Conservation (phyloP, 23 tunicate species). For the Trididemnum clinides region DNA sequence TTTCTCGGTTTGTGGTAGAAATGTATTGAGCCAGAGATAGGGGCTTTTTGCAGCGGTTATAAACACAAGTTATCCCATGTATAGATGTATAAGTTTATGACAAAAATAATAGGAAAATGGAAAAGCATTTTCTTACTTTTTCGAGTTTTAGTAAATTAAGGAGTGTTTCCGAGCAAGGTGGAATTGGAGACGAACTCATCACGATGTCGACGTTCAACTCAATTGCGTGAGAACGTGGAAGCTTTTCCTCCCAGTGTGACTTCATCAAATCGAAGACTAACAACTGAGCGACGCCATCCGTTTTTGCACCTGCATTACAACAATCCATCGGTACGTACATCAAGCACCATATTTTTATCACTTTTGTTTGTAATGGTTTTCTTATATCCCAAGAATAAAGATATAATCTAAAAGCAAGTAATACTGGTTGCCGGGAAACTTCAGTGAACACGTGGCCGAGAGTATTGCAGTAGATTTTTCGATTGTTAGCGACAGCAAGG, state of each 20-base stretch:
- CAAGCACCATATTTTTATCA: too few species aligned
- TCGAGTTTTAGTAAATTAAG: constrained; percentile 73
- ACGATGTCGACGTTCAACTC: constrained; percentile 96
- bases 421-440: too few species aligned
- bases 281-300: constrained; percentile 79
- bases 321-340: too few species aligned
- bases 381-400: not conserved
- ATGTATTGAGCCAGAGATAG: too few species aligned
- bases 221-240: constrained; percentile 93
- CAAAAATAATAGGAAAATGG: too few species aligned
- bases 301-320: constrained; percentile 90
- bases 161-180: constrained; percentile 62
- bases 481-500: too few species aligned
- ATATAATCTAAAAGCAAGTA: not conserved
- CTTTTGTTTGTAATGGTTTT: not conserved
- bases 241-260: constrained; percentile 87
- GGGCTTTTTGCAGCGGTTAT: too few species aligned
- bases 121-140: constrained; percentile 17
- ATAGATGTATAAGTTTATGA: too few species aligned
- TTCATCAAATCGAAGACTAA: constrained; percentile 96
- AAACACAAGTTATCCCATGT: too few species aligned
- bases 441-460: too few species aligned
- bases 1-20: too few species aligned
- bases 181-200: constrained; percentile 87
- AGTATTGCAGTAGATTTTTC: too few species aligned